Evolutionary conservation across 2,888 invertebrate genomes (phyloP).

Genomic region (Gastrophysa polygoni): DNA sequence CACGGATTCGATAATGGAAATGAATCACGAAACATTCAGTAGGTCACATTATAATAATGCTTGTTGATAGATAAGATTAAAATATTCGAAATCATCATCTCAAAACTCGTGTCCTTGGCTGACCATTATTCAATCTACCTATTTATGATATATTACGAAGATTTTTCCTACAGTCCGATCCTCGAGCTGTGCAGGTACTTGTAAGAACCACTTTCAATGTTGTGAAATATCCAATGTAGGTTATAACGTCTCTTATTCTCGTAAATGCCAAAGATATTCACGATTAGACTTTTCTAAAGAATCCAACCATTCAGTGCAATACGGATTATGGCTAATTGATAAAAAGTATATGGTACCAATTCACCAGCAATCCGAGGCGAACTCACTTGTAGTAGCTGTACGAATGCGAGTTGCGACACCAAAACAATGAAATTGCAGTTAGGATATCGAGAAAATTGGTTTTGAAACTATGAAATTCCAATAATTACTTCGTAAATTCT

Average conservation of each 20-base stretch:
- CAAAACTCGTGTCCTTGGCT: background rate
- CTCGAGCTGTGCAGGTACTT: background rate
- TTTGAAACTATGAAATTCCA: no score
- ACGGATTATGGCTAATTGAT: background rate
- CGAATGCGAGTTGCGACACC: background rate
- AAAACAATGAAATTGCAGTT: background rate
- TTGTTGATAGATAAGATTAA: no score
- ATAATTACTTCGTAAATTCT: no score
- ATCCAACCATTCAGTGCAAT: background rate
- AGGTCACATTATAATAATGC: no score
- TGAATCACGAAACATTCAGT: no score
- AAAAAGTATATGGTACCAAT: background rate
- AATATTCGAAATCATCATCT: no score
- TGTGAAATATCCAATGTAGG: conserved; percentile 18
- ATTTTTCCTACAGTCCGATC: background rate
- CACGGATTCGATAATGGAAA: no score
- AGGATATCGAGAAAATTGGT: no score
- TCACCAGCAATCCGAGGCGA: no score
- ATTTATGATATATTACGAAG: background rate
- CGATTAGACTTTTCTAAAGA: conserved; percentile 2
- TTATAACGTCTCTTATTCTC: conserved; percentile 10
- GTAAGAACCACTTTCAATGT: conserved; percentile 14
- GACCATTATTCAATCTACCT: background rate
- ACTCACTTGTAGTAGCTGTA: background rate
- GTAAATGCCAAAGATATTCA: conserved; percentile 16